Evolutionary conservation across 2,797 vertebrate species (phyloP).

Genomic region (Betta splendens): DNA sequence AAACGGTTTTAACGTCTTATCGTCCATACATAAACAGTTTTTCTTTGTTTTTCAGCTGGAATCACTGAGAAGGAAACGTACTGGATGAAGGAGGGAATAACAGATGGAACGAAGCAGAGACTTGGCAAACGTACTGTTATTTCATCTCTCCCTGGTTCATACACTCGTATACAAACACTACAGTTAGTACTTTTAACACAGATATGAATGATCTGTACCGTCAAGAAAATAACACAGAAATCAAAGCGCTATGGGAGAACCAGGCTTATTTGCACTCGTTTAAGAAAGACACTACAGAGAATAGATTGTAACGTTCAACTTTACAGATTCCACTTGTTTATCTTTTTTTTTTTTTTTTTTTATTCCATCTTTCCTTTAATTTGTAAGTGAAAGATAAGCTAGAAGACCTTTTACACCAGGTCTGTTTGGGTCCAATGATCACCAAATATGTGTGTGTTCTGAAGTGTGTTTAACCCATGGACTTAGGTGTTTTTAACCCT

Average conservation of each 20-base stretch:
- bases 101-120: conserved; percentile 12
- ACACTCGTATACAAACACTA: conserved; percentile 26
- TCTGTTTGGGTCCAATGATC: conserved; percentile 30
- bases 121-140: conserved; percentile 64
- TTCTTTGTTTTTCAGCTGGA: conserved; percentile 71
- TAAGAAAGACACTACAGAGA: conserved; percentile 40
- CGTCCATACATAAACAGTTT: background rate
- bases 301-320: conserved; percentile 3
- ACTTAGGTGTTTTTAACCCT: conserved; percentile 59
- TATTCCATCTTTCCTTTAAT: conserved; percentile 8
- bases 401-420: conserved; percentile 16
- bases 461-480: conserved; percentile 51
- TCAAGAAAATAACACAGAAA: conserved; percentile 15
- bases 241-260: conserved; percentile 1
- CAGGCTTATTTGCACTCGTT: conserved; percentile 58
- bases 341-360: conserved; percentile 8
- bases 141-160: conserved; percentile 13
- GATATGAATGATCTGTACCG: conserved; percentile 41
- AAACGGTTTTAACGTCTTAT: background rate
- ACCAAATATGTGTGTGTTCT: conserved; percentile 41
- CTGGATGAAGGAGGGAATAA: conserved; percentile 55
- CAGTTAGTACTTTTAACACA: conserved; percentile 40
- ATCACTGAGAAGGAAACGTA: conserved; percentile 73
- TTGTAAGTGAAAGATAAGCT: conserved; percentile 4
- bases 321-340: conserved; percentile 11